Base-by-base conservation (phyloP, 2,888 invertebrate species). In the Chrysotoxum bicinctum region DNA sequence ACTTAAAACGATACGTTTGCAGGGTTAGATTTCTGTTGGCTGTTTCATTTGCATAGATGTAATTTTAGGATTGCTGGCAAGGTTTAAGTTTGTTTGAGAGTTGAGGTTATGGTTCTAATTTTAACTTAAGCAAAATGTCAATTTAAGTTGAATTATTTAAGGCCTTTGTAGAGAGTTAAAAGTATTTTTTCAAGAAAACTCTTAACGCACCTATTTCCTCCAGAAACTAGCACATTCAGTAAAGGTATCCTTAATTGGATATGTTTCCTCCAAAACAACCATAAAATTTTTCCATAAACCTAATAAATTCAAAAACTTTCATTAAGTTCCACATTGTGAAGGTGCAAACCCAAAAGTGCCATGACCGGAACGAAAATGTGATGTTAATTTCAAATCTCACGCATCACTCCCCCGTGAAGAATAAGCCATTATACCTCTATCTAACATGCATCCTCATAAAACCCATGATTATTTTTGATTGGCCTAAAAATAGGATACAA, bases 391-490 rank as follows among this genome's bases (percentile, higher is more conserved):
- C 10, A 48, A 48, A 21, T 48, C 21, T 12, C 45, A 48, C 21
- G 45, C 45, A 48, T 48, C 45, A 48, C 19, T 48, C 45, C 45
- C 19, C 21, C 45, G 12, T 48, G 21, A 32, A 16, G 32, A 14
- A 60, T 40, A 35, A 23, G 9, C 21, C 19, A 35, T 23, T 37
- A 37, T 14, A 14, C n/a, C n/a, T n/a, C 12, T 7, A 40, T 40
- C 16, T n/a, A 10, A 56, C 19, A 16, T 19, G 6, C 37, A 23
- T 60, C 37, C 12, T 35, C 32, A 32, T 35, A 58, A 37, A 12
- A 7, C 30, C 64, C 45, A 16, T 64, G 43, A 64, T 45, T 64
- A 45, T 64, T 64, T 64, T 64, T 64, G 64, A 64, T 64, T 64
- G 43, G 64, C 14, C 45, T 12, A 45, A 45, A 45, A 30, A 64